phyloP scores from a whole-genome alignment of 2,888 invertebrate genomes.

The Horisme vitalbata region DNA sequence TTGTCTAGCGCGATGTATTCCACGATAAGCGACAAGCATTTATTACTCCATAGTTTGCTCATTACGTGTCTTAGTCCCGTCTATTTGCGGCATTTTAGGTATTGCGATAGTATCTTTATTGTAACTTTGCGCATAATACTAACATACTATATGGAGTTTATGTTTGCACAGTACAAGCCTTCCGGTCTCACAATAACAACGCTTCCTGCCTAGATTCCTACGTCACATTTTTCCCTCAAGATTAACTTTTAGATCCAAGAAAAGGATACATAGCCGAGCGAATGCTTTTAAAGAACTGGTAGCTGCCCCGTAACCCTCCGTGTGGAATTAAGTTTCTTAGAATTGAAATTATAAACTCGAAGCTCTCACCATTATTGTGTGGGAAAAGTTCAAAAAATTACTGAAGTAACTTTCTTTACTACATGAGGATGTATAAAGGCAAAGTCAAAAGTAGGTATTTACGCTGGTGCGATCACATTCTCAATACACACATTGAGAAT shows the following conservation, averaged over 20 bases:
- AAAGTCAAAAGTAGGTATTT: too few relatives aligned
- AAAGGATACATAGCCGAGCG: background rate
- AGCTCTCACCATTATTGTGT: too few relatives aligned
- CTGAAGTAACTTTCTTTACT: too few relatives aligned
- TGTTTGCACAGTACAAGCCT: constrained; percentile 1
- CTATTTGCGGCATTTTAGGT: constrained; percentile 21
- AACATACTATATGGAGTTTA: constrained; percentile 19
- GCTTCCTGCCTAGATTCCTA: constrained; percentile 1
- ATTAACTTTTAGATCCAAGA: background rate
- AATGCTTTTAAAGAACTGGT: too few relatives aligned
- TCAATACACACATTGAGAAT: too few relatives aligned
- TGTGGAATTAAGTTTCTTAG: background rate
- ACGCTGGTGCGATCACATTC: too few relatives aligned
- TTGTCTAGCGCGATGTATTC: too few relatives aligned
- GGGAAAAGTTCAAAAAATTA: too few relatives aligned
- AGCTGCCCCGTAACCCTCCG: too few relatives aligned
- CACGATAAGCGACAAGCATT: too few relatives aligned
- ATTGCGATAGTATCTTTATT: constrained; percentile 27
- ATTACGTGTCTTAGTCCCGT: constrained; percentile 11
- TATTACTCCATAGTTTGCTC: too few relatives aligned
- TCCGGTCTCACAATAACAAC: constrained; percentile 6
- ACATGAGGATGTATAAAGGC: too few relatives aligned
- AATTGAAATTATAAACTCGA: background rate
- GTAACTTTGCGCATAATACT: constrained; percentile 26
- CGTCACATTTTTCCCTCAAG: background rate